These are phyloP conservation scores for Caenorhabditis tropicalis DNA, from an alignment of 1,140 invertebrate genomes.

Conservation along the genomic window DNA sequence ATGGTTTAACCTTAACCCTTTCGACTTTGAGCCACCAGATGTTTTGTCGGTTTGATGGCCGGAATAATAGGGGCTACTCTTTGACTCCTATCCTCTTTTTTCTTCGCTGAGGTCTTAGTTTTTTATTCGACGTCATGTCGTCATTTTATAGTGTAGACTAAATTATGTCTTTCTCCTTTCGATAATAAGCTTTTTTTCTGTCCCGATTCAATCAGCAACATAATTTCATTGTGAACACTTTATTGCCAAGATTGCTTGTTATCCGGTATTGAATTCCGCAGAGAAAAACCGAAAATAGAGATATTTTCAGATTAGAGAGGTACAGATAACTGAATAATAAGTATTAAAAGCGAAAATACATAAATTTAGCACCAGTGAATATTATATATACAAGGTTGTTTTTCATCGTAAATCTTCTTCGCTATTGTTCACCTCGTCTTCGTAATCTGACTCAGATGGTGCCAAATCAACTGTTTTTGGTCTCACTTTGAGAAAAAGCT, in stretches of 20 bases:
- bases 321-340: neutral
- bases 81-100: slow-evolving; percentile 32
- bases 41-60: neutral
- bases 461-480: slow-evolving; percentile 6
- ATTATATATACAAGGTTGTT: neutral
- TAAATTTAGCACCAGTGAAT: neutral
- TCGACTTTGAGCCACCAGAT: slow-evolving; percentile 9
- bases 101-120: neutral
- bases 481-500: neutral
- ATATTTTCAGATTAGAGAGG: neutral
- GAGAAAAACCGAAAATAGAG: neutral
- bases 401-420: neutral
- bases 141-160: neutral
- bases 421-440: neutral
- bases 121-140: neutral
- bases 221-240: neutral
- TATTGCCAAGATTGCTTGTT: neutral
- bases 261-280: neutral
- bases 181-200: neutral
- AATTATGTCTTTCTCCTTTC: neutral
- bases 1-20: neutral
- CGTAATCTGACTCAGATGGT: slow-evolving; percentile 30
- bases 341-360: neutral
- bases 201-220: neutral
- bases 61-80: slow-evolving; percentile 18